Evolutionary conservation across 1,140 invertebrate species (phyloP), one percentile per base, ranked within the genome.

Genomic region (Tetragonula clypearis): DNA sequence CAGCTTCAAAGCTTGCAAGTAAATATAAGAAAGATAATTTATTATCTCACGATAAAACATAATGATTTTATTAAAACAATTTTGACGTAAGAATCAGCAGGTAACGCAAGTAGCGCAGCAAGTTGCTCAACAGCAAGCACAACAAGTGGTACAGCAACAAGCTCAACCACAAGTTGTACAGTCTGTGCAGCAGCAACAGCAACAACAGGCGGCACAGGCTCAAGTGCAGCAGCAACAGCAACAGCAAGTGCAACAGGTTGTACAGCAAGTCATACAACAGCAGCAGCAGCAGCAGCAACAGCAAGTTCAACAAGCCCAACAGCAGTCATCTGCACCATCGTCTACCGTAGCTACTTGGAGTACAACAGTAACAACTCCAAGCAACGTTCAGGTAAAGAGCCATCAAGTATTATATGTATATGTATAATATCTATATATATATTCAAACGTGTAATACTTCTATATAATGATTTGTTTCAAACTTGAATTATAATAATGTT

Each of bases 1-100:
- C 96, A 96, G 86, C 93, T 95, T 92, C 92, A 96, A 95, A 95
- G 95, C 93, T 92, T 95, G 65, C 94, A 95, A 87, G 94, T 93
- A 85, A 90, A 62, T 65, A 60, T 76, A 15, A 71, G 60, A 56
- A 5, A 75, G 30, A 69, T 58, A 23, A 62, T 69, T 21, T n/a
- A 12, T 82, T 8, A 65, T 12, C 11, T 69, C 14, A 62, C 26
- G 1, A 30, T 35, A 11, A 62, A 35, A 49, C 41, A 49, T 49
- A 8, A 49, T 30, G 26, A 21, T 30, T 72, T 12, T 71, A 62
- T 55, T 68, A 23, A 81, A 26, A 60, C 2, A 56, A 49, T 21
- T 49, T 49, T 72, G 17, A 14, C 62, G 58, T 79, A 49, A 90
- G 88, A 90, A 87, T 66, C 91, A 91, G 23, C 90, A 91, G 74